phyloP scores from a whole-genome alignment of 1,140 invertebrate genomes.

The Trichonephila inaurata region DNA sequence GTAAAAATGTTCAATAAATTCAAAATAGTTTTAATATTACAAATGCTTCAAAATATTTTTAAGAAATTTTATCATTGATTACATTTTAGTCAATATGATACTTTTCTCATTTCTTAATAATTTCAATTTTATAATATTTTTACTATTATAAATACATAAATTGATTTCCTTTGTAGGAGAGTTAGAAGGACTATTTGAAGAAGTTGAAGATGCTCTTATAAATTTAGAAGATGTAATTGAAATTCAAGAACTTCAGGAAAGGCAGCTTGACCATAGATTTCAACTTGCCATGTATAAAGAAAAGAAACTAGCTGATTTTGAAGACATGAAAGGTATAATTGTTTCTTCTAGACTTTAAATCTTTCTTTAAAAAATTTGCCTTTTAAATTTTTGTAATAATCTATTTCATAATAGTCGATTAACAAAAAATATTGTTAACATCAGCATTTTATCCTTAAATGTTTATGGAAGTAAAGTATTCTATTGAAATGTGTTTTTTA shows the following conservation, averaged over 20 bases:
- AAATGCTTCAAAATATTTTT: too few species aligned
- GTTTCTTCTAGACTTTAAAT: too few species aligned
- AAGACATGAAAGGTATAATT: slow-evolving; percentile 83
- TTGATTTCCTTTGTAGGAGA: slow-evolving; percentile 80
- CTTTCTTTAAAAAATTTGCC: too few species aligned
- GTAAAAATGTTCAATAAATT: too few species aligned
- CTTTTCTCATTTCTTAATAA: neutral
- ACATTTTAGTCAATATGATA: neutral
- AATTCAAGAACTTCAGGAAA: slow-evolving; percentile 84
- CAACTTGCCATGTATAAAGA: slow-evolving; percentile 86
- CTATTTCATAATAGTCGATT: too few species aligned
- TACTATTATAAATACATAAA: neutral
- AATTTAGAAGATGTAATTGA: slow-evolving; percentile 86
- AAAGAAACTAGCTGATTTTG: slow-evolving; percentile 84
- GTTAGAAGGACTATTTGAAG: slow-evolving; percentile 85
- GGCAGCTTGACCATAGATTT: slow-evolving; percentile 84
- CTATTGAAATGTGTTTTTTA: too few species aligned
- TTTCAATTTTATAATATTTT: neutral
- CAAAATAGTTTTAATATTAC: too few species aligned
- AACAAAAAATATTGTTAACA: too few species aligned
- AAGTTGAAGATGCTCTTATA: slow-evolving; percentile 84
- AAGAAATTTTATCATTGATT: neutral
- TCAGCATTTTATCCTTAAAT: too few species aligned
- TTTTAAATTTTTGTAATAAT: too few species aligned
- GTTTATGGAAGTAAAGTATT: too few species aligned